Evolutionary conservation across 2,113 vertebrate genomes (phyloP).

Genomic region (Phylloscopus trochilus): DNA sequence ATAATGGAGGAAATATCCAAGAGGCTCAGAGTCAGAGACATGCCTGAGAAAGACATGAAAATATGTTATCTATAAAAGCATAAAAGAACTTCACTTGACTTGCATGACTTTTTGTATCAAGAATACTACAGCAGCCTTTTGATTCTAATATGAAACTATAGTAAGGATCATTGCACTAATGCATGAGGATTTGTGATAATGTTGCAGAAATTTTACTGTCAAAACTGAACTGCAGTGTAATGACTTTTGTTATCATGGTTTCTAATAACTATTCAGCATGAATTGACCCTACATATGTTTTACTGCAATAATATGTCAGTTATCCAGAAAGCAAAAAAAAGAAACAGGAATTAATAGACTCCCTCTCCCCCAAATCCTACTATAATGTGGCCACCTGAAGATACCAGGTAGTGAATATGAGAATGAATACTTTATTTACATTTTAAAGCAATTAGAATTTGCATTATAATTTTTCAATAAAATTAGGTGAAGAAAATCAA

Average conservation of each 20-base stretch:
- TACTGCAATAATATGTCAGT: constrained; percentile 71
- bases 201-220: constrained; percentile 87
- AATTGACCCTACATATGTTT: constrained; percentile 82
- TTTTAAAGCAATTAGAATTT: not conserved
- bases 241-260: constrained; percentile 83
- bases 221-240: constrained; percentile 84
- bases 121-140: constrained; percentile 75
- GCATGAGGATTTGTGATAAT: constrained; percentile 86
- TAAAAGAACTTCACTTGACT: constrained; percentile 68
- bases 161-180: constrained; percentile 87
- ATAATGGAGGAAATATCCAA: constrained; percentile 10
- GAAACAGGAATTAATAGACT: constrained; percentile 10
- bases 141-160: constrained; percentile 80
- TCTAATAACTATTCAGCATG: constrained; percentile 82
- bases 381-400: not conserved
- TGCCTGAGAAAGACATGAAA: constrained; percentile 46
- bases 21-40: not conserved
- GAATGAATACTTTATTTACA: not conserved
- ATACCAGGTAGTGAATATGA: not conserved
- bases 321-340: constrained; percentile 58
- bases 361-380: not conserved
- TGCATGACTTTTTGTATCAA: constrained; percentile 72
- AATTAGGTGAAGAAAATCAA: not conserved
- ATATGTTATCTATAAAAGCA: constrained; percentile 58
- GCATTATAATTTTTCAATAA: not conserved